Conservation (phyloP, 35 echinoderm and acorn worm species). For the Stichopus chloronotus region DNA sequence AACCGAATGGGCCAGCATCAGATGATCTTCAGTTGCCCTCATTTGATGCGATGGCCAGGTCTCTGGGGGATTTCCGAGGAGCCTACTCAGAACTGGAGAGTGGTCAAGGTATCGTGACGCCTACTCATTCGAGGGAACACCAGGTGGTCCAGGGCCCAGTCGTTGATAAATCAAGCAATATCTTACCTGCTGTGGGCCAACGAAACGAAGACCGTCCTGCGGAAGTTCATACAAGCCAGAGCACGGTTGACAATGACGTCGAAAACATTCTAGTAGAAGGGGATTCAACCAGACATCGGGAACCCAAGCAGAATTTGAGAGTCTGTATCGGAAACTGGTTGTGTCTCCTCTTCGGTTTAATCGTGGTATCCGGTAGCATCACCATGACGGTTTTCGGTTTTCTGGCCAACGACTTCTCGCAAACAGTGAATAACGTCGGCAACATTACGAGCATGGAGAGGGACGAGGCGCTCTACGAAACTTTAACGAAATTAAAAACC, state of each 20-base stretch:
- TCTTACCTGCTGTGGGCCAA: neutral
- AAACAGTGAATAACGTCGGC: slow-evolving; percentile 22
- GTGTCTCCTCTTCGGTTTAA: slow-evolving; percentile 73
- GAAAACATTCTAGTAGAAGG: neutral
- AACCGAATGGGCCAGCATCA: slow-evolving; percentile 42
- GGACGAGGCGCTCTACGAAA: slow-evolving; percentile 61
- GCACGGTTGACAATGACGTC: slow-evolving; percentile 12
- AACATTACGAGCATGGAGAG: slow-evolving; percentile 62
- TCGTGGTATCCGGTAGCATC: slow-evolving; percentile 67
- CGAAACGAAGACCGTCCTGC: neutral
- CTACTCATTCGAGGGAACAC: slow-evolving; percentile 1
- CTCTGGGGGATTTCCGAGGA: slow-evolving; percentile 24
- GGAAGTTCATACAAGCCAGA: slow-evolving; percentile 43
- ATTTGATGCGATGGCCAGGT: slow-evolving; percentile 40
- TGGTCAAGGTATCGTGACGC: slow-evolving; percentile 22
- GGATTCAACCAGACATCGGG: neutral
- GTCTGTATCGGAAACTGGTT: slow-evolving; percentile 58
- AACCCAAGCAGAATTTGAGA: neutral
- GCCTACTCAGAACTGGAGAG: slow-evolving; percentile 56
- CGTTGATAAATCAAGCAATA: neutral
- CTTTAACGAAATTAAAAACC: slow-evolving; percentile 67
- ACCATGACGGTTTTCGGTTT: slow-evolving; percentile 91
- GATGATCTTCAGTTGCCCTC: neutral
- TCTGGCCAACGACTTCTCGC: slow-evolving; percentile 72
- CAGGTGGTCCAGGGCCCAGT: neutral